These are phyloP conservation scores for Bubalus kerabau DNA, from an alignment of 2,113 vertebrate genomes.

Conservation along the genomic window DNA sequence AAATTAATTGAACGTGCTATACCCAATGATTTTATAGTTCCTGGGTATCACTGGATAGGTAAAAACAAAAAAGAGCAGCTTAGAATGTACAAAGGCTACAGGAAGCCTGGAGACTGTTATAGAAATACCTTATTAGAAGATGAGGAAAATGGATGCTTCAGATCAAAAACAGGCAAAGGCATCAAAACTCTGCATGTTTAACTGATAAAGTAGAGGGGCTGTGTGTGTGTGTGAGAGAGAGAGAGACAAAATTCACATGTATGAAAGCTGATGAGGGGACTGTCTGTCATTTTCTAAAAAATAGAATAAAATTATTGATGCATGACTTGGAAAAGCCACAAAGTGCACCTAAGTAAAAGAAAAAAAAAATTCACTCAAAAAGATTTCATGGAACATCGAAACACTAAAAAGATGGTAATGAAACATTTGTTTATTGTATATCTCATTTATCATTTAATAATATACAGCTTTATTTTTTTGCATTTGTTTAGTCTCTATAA, in stretches of 20 bases:
- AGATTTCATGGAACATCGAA: background rate
- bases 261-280: background rate
- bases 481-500: background rate
- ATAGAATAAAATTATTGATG: background rate
- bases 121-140: slow-evolving; percentile 40
- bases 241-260: background rate
- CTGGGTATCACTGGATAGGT: background rate
- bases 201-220: slow-evolving; percentile 15
- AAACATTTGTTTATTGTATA: background rate
- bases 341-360: background rate
- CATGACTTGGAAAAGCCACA: background rate
- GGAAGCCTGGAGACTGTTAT: slow-evolving; percentile 23
- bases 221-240: background rate
- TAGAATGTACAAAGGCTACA: background rate
- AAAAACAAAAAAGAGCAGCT: slow-evolving; percentile 26
- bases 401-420: background rate
- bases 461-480: background rate
- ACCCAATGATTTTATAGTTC: slow-evolving; percentile 36
- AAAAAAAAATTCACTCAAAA: background rate
- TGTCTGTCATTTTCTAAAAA: slow-evolving; percentile 6
- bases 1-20: slow-evolving; percentile 15
- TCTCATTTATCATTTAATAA: background rate
- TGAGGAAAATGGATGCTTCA: background rate
- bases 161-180: slow-evolving; percentile 28
- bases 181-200: background rate